Percentiles rank a stretch among this genome's conserved stretches.
Conservation (phyloP, 2,888 invertebrate genomes). For the Pedicia rivosa region DNA sequence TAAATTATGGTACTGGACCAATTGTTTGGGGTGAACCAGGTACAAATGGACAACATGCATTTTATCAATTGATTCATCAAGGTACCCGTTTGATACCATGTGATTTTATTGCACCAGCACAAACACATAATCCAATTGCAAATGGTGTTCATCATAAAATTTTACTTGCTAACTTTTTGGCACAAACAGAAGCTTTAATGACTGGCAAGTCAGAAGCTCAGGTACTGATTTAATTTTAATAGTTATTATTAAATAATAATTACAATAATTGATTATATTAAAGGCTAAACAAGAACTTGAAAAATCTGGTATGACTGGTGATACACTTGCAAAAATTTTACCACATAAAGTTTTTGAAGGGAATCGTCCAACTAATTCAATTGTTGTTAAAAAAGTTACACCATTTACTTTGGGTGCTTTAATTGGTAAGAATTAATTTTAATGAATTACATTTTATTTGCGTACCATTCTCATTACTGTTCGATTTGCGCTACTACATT, state of each 20-base stretch:
- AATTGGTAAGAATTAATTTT: no score
- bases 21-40: conserved; percentile 79
- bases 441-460: conserved; percentile 13
- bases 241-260: no score
- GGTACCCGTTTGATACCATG: conserved; percentile 69
- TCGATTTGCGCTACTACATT: background rate
- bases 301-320: conserved; percentile 57
- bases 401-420: conserved; percentile 88
- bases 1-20: conserved; percentile 28
- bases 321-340: conserved; percentile 59
- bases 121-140: conserved; percentile 75
- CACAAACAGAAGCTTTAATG: conserved; percentile 98
- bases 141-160: conserved; percentile 84
- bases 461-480: background rate
- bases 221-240: no score
- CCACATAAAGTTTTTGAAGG: conserved; percentile 96
- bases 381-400: conserved; percentile 77
- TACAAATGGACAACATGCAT: conserved; percentile 98
- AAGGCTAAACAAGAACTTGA: conserved; percentile 61
- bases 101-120: conserved; percentile 90
- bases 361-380: conserved; percentile 94
- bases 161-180: conserved; percentile 89
- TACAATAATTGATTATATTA: no score
- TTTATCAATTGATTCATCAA: conserved; percentile 98
- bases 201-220: conserved; percentile 42